Base-by-base conservation (phyloP, 2,888 invertebrate genomes). In the Drosophila peninsularis region DNA sequence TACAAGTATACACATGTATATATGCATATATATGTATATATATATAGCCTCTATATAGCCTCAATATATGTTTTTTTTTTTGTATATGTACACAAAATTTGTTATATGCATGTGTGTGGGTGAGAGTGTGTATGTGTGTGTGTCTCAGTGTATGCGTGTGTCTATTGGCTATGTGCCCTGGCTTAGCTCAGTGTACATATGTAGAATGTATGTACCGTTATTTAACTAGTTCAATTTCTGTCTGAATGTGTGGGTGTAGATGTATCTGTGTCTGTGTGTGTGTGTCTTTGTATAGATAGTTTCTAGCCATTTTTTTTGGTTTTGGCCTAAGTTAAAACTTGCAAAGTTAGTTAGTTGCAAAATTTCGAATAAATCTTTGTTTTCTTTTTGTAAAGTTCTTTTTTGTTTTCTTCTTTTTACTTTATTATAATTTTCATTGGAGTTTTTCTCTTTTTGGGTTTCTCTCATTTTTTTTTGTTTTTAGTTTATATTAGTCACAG, bases 161-260 rank as follows among this genome's bases (percentile, higher is more conserved):
- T 47, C 62, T 64, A 61, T 62, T 67, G 68, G 67, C 54, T 41
- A 36, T 66, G 39, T 37, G 54, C 57, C 67, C 45, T 66, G 44
- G 36, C 27, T 32, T 36, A 75, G 70, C 58, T 69, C 49, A 62
- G 75, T 68, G 62, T 89, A 89, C 89, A 83, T 83, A 83, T 83
- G 89, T 83, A 83, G 84, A 83, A 83, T 89, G 89, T 83, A 83
- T 83, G 82, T 89, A 83, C 82, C 74, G 24, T 64, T 52, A 32
- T 52, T 52, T 30, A 66, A 71, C 79, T 71, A 65, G 61, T 75
- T 68, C 61, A 39, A 64, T 37, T 47, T 27, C 21, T 30, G 32
- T 24, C 30, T 70, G 27, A 63, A 14, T 67, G 47, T 52, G 19
- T 61, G 21, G 62, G 17, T 69, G 37, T 66, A 14, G 54, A 17